Conservation (phyloP, 2,113 vertebrate species). For the Neomonachus schauinslandi region DNA sequence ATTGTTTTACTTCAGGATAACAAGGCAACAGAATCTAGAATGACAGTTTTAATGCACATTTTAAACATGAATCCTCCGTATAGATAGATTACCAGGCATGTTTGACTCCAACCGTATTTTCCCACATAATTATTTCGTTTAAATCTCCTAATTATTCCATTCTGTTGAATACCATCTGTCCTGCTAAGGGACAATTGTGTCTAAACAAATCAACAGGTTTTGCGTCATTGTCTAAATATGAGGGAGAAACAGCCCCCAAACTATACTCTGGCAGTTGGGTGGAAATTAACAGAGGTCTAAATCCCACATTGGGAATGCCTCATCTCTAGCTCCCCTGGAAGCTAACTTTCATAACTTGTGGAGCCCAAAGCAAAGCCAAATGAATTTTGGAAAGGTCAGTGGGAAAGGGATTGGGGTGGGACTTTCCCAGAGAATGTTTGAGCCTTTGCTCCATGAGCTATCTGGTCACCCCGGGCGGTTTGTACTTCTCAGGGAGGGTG, state of each 20-base stretch:
- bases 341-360: constrained; percentile 73
- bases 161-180: constrained; percentile 73
- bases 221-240: constrained; percentile 75
- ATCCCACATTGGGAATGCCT: constrained; percentile 71
- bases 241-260: constrained; percentile 63
- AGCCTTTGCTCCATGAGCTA: constrained; percentile 63
- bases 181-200: constrained; percentile 68
- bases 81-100: constrained; percentile 61
- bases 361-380: constrained; percentile 77
- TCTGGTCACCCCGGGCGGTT: constrained; percentile 62
- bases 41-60: constrained; percentile 52
- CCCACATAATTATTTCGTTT: constrained; percentile 76
- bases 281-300: constrained; percentile 70
- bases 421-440: constrained; percentile 76
- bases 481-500: constrained; percentile 63
- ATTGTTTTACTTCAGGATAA: constrained; percentile 56
- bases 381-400: constrained; percentile 80
- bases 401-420: constrained; percentile 76
- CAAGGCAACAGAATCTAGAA: constrained; percentile 45
- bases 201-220: constrained; percentile 81
- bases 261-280: constrained; percentile 57
- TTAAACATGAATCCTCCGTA: constrained; percentile 64
- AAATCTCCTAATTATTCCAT: constrained; percentile 76
- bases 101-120: constrained; percentile 69
- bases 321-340: constrained; percentile 73